Evolutionary conservation across 1,140 invertebrate genomes (phyloP).

Genomic region (Coboldia fuscipes): DNA sequence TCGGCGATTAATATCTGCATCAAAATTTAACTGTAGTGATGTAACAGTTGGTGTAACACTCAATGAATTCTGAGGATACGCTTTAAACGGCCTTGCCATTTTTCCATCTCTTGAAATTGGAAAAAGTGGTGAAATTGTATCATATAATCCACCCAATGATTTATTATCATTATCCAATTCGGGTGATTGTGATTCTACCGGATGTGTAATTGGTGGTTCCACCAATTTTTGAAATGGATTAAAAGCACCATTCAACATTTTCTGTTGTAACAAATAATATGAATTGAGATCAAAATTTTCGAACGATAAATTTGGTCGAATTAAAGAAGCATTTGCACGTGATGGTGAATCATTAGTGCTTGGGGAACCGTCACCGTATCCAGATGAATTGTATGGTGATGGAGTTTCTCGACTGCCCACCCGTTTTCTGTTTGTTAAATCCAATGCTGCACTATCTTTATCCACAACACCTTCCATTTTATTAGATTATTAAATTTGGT

Average conservation of each 20-base stretch:
- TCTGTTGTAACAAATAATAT: too few relatives aligned
- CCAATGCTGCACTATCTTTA: constrained; percentile 3
- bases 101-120: constrained; percentile 18
- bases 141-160: too few relatives aligned
- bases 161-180: too few relatives aligned
- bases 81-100: constrained; percentile 39
- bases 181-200: too few relatives aligned
- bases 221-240: too few relatives aligned
- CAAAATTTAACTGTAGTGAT: constrained; percentile 22
- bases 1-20: constrained; percentile 30
- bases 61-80: constrained; percentile 44
- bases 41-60: constrained; percentile 27
- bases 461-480: too few relatives aligned
- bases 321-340: too few relatives aligned
- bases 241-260: too few relatives aligned
- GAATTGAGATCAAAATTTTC: too few relatives aligned
- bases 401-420: constrained; percentile 18
- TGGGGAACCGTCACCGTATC: constrained; percentile 8
- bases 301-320: too few relatives aligned
- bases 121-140: constrained; percentile 1
- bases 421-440: constrained; percentile 6
- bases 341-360: not conserved
- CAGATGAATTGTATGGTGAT: constrained; percentile 16
- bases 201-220: too few relatives aligned
- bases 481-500: too few relatives aligned